These are phyloP conservation scores for Heterotis niloticus DNA, from an alignment of 2,113 vertebrate species.

Conservation along the genomic window DNA sequence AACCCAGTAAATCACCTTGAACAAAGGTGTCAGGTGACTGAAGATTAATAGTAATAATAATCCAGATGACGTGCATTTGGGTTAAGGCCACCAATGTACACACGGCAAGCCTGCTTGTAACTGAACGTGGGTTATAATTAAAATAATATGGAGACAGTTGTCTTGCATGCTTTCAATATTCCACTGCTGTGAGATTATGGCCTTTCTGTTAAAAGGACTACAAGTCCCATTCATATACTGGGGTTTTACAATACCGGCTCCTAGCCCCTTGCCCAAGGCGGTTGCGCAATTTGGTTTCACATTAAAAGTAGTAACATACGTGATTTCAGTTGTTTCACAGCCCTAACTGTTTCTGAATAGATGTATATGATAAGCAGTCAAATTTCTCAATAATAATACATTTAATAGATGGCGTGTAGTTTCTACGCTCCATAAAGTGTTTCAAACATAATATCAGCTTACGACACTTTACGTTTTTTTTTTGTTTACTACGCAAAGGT, in stretches of 20 bases:
- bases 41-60: not conserved
- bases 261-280: not conserved
- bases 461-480: not conserved
- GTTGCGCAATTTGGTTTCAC: conserved; percentile 19
- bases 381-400: not conserved
- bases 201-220: conserved; percentile 19
- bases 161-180: not conserved
- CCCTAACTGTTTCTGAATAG: not conserved
- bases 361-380: not conserved
- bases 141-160: not conserved
- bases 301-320: not conserved
- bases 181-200: no score
- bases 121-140: not conserved
- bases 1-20: no score
- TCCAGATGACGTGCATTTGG: not conserved
- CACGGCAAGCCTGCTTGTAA: not conserved
- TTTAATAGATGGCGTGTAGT: not conserved
- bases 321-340: not conserved
- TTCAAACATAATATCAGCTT: not conserved
- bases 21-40: no score
- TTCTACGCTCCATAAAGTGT: no score
- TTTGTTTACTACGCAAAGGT: not conserved
- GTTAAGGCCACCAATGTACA: conserved; percentile 6
- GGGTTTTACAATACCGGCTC: not conserved
- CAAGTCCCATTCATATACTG: conserved; percentile 8